A percentile compares a stretch with the other conserved stretches of the same genome.
phyloP scores from a whole-genome alignment of 2,113 vertebrate species.

The Hippocampus barbouri region DNA sequence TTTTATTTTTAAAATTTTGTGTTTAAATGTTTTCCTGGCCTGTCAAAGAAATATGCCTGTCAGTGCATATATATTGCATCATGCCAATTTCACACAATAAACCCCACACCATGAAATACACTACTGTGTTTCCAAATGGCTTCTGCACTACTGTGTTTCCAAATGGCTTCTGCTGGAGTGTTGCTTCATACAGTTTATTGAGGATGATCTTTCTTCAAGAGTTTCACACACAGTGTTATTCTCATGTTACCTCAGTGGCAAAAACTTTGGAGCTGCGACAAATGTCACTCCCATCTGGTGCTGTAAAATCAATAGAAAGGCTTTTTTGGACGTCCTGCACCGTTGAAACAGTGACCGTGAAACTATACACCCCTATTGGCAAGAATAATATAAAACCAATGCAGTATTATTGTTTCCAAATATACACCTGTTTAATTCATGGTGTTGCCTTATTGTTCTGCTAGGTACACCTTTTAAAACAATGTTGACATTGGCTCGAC shows the following conservation, averaged over 20 bases:
- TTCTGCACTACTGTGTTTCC: slow-evolving; percentile 17
- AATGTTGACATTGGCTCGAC: slow-evolving; percentile 70
- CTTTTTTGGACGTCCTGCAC: background rate
- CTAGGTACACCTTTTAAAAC: slow-evolving; percentile 63
- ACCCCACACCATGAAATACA: background rate
- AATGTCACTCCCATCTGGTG: background rate
- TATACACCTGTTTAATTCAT: slow-evolving; percentile 63
- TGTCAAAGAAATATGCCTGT: too few species aligned
- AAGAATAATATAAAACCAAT: slow-evolving; percentile 37
- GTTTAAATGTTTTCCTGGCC: too few species aligned
- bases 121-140: slow-evolving; percentile 9
- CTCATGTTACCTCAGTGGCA: slow-evolving; percentile 14
- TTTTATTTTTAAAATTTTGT: too few species aligned
- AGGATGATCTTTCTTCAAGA: slow-evolving; percentile 30
- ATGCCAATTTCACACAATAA: too few species aligned
- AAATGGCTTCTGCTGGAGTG: slow-evolving; percentile 25
- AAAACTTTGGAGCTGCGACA: background rate
- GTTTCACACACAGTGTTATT: slow-evolving; percentile 16
- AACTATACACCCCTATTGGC: slow-evolving; percentile 26
- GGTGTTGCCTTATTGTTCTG: slow-evolving; percentile 53
- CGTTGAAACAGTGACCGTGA: slow-evolving; percentile 12
- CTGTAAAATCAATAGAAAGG: background rate
- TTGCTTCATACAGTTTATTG: slow-evolving; percentile 38
- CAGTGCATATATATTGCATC: too few species aligned
- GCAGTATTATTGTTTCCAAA: slow-evolving; percentile 36